Conservation (phyloP, 2,888 invertebrate genomes). For the Ernsta delagoae region DNA sequence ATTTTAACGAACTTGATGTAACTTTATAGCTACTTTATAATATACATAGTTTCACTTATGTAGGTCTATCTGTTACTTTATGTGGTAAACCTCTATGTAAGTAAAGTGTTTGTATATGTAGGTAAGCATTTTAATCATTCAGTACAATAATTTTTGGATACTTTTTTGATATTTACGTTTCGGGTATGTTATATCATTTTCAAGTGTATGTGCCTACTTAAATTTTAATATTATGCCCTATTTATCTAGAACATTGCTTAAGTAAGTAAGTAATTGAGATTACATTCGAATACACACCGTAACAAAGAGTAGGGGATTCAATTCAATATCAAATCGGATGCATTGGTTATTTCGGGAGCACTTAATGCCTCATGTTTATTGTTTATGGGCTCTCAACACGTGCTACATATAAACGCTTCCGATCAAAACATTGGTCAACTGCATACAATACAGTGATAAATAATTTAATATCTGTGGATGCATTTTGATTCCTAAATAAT, state of each 20-base stretch:
- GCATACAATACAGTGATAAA: constrained; percentile 28
- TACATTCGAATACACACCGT: neutral
- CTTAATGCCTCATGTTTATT: constrained; percentile 50
- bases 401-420: constrained; percentile 40
- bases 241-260: too few relatives aligned
- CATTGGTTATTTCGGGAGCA: constrained; percentile 50
- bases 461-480: constrained; percentile 1
- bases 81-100: too few relatives aligned
- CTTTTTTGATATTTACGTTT: too few relatives aligned
- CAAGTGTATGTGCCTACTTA: too few relatives aligned
- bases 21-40: too few relatives aligned
- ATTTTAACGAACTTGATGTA: constrained; percentile 19
- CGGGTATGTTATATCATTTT: too few relatives aligned
- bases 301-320: constrained; percentile 7
- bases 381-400: constrained; percentile 46
- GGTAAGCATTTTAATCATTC: too few relatives aligned
- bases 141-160: too few relatives aligned
- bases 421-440: constrained; percentile 53
- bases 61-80: too few relatives aligned
- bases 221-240: too few relatives aligned
- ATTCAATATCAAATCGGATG: constrained; percentile 24
- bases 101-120: too few relatives aligned
- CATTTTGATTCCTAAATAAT: neutral
- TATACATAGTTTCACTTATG: too few relatives aligned
- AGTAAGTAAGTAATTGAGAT: neutral